A percentile compares a stretch with the other conserved stretches of the same genome.
Conservation (phyloP, 2,113 vertebrate genomes). For the Seriola aureovittata region DNA sequence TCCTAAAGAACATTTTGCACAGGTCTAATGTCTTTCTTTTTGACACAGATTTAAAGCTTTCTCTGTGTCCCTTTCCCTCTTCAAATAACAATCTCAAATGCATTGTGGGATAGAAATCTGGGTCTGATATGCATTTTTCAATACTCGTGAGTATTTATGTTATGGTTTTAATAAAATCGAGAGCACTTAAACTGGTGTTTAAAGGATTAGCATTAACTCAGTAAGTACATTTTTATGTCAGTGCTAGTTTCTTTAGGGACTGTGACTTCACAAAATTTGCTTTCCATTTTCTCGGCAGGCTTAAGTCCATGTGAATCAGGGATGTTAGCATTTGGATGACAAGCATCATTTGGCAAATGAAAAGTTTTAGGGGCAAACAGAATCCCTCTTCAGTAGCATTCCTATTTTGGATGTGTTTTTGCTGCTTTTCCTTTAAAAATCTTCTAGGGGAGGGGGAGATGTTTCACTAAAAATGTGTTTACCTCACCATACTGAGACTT, state of each 20-base stretch:
- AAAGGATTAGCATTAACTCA: constrained; percentile 53
- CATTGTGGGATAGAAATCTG: constrained; percentile 76
- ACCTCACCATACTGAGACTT: constrained; percentile 76
- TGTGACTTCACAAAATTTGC: constrained; percentile 40
- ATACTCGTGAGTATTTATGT: constrained; percentile 71
- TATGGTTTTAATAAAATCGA: constrained; percentile 67
- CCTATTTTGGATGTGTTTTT: constrained; percentile 49
- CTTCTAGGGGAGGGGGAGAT: background rate
- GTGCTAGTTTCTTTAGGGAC: constrained; percentile 11
- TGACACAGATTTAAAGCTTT: constrained; percentile 81
- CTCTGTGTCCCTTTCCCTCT: constrained; percentile 48
- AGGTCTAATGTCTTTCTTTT: constrained; percentile 79
- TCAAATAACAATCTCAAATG: constrained; percentile 65
- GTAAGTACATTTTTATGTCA: constrained; percentile 34
- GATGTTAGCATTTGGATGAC: constrained; percentile 70
- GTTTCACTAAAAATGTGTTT: constrained; percentile 76
- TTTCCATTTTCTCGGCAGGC: constrained; percentile 59
- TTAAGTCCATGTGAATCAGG: constrained; percentile 53
- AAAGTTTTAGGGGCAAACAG: constrained; percentile 53
- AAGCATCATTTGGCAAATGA: constrained; percentile 68
- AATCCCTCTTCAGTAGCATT: constrained; percentile 31
- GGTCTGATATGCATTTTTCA: constrained; percentile 74
- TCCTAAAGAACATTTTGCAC: constrained; percentile 79
- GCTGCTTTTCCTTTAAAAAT: constrained; percentile 56
- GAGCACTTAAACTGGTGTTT: constrained; percentile 59